Conservation (phyloP, 2,888 invertebrate genomes). For the Rugalucina vietnamica region DNA sequence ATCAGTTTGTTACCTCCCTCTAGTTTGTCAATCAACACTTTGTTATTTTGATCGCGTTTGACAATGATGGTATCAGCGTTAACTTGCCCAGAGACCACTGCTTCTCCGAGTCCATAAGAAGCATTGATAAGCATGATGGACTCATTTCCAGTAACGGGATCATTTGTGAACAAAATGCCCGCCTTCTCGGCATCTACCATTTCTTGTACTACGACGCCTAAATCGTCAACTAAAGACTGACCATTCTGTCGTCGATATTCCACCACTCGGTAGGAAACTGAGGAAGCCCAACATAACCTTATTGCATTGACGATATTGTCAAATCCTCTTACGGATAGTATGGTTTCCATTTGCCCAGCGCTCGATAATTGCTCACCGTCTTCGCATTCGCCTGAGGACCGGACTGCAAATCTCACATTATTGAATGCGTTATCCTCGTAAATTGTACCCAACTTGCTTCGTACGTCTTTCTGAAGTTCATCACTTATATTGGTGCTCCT, state of each 20-base stretch:
- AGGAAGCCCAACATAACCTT: no score
- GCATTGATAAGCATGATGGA: conserved; percentile 6
- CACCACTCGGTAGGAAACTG: no score
- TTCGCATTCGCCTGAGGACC: no score
- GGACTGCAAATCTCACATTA: no score
- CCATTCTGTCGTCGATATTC: conserved; percentile 14
- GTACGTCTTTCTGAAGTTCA: no score
- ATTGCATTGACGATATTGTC: no score
- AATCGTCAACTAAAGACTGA: not conserved
- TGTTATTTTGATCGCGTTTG: not conserved
- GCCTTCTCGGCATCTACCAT: conserved; percentile 14
- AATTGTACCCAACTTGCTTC: no score
- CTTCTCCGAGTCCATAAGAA: conserved; percentile 17
- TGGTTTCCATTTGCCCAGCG: no score
- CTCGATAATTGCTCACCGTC: no score
- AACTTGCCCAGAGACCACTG: conserved; percentile 1
- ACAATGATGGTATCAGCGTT: not conserved
- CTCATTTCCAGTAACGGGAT: conserved; percentile 11
- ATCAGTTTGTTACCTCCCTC: not conserved
- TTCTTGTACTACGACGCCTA: conserved; percentile 18
- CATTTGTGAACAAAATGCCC: conserved; percentile 20
- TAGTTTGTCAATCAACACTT: not conserved
- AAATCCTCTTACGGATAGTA: no score
- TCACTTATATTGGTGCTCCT: no score
- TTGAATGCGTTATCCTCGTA: no score